Conservation (phyloP, 2,888 invertebrate species). For the Rhagonycha lutea region DNA sequence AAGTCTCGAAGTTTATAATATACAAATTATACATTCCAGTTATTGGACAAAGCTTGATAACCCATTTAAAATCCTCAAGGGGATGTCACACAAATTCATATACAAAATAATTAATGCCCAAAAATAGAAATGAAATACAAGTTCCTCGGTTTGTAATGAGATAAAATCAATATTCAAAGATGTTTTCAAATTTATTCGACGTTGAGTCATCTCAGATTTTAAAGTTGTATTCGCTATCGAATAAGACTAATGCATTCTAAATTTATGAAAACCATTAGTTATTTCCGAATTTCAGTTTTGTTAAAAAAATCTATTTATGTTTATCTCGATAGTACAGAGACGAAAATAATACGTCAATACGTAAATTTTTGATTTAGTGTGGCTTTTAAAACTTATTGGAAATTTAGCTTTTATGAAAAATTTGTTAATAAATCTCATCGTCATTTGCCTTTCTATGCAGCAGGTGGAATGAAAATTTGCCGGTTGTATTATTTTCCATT, state of each 20-base stretch:
- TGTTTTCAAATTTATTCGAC: neutral
- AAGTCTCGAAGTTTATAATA: neutral
- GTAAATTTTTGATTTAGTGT: neutral
- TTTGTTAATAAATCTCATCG: neutral
- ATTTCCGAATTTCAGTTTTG: neutral
- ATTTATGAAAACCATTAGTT: neutral
- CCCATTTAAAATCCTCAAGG: neutral
- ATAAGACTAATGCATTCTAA: neutral
- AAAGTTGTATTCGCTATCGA: neutral
- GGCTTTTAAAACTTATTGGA: neutral
- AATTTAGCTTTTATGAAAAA: neutral
- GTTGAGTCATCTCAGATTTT: neutral
- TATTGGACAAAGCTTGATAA: neutral
- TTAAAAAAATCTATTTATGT: neutral
- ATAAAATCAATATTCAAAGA: neutral
- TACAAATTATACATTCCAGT: neutral
- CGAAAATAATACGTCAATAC: neutral
- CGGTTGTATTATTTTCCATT: neutral
- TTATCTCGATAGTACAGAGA: neutral
- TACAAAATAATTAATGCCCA: neutral
- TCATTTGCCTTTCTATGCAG: neutral
- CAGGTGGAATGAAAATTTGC: no score
- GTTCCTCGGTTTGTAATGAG: neutral
- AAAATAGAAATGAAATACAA: neutral
- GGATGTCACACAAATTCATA: neutral